phyloP scores from a whole-genome alignment of 1,140 invertebrate species.

The Drosophila chauvacae region DNA sequence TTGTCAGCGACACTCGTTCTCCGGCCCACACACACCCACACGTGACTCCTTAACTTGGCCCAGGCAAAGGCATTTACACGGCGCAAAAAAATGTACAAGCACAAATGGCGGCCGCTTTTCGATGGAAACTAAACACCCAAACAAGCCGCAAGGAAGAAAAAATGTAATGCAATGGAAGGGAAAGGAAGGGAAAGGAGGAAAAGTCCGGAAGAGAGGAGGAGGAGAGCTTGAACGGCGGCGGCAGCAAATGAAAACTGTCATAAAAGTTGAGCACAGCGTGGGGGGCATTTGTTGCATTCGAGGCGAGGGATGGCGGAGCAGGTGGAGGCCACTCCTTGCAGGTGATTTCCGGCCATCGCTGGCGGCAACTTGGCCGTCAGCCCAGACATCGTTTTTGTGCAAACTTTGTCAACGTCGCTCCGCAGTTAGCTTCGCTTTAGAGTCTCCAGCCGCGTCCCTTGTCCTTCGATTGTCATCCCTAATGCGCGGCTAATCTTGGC shows the following conservation, averaged over 20 bases:
- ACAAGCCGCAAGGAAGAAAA: constrained; percentile 33
- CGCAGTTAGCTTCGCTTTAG: constrained; percentile 11
- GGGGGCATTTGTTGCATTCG: constrained; percentile 52
- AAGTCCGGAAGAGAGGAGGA: neutral
- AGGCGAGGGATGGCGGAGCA: neutral
- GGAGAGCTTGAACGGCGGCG: neutral
- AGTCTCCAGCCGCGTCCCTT: constrained; percentile 1
- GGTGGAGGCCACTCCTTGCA: constrained; percentile 37
- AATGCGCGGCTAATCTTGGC: constrained; percentile 50
- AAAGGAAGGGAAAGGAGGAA: neutral
- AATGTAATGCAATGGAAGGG: neutral
- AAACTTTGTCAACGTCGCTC: constrained; percentile 57
- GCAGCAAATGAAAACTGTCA: constrained; percentile 58
- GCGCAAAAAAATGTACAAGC: constrained; percentile 33
- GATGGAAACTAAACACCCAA: constrained; percentile 61
- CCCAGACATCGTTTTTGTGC: constrained; percentile 54
- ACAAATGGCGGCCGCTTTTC: constrained; percentile 41
- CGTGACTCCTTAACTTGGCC: constrained; percentile 8
- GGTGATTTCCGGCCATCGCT: constrained; percentile 63
- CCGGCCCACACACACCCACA: constrained; percentile 1
- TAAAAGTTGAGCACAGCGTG: constrained; percentile 54
- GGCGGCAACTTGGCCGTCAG: constrained; percentile 54
- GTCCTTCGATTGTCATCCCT: constrained; percentile 27
- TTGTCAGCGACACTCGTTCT: constrained; percentile 65
- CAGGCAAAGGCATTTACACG: constrained; percentile 53